Percentiles rank a stretch among this genome's conserved stretches.
These are phyloP conservation scores for Lanius ludovicianus DNA, from an alignment of 2,113 vertebrate species.

Conservation along the genomic window DNA sequence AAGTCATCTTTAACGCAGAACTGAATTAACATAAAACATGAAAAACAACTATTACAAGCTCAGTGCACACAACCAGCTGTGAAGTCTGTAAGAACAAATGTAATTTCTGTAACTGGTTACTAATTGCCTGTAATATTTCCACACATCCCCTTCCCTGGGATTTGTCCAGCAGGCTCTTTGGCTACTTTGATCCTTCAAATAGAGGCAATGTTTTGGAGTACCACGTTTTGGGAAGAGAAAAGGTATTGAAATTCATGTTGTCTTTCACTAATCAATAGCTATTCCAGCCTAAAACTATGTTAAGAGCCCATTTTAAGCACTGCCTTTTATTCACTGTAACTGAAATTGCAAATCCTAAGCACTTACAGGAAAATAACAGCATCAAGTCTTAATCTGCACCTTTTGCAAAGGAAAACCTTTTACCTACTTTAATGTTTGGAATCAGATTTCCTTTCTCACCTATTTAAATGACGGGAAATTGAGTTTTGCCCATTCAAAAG, in stretches of 20 bases:
- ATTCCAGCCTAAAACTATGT: accelerated
- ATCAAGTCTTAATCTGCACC: background rate
- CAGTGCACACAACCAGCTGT: background rate
- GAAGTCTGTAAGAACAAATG: background rate
- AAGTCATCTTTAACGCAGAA: background rate
- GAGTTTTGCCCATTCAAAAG: background rate
- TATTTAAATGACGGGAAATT: background rate
- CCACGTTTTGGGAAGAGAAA: background rate
- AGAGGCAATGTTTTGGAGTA: background rate
- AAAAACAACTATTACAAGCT: background rate
- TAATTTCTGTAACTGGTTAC: background rate
- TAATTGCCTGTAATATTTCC: background rate
- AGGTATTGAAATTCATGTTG: background rate
- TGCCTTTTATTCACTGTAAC: background rate
- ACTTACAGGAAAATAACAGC: background rate
- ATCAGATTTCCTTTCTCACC: background rate
- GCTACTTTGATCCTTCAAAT: background rate
- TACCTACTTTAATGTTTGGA: background rate
- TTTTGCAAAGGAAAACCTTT: background rate
- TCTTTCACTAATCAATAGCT: background rate
- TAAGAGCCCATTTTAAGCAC: background rate
- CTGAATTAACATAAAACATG: background rate
- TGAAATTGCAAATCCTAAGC: background rate
- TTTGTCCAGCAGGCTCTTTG: background rate
- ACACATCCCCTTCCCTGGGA: accelerated